phyloP scores from a whole-genome alignment of 2,888 invertebrate species.

The Meghimatium bilineatum region DNA sequence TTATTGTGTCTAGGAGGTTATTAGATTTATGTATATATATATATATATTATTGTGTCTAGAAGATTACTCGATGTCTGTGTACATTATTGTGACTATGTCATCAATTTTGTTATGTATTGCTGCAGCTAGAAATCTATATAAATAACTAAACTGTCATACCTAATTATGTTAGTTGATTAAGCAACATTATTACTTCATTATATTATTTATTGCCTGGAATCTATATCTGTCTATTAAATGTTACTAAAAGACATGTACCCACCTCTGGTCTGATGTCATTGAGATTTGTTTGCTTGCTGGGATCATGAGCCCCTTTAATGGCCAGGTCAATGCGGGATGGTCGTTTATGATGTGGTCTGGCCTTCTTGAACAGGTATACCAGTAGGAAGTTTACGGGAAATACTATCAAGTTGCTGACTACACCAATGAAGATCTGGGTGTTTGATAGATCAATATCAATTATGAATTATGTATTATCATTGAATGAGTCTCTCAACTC shows the following conservation, averaged over 20 bases:
- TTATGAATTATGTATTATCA: neutral
- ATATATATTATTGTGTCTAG: too few relatives aligned
- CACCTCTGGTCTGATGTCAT: constrained; percentile 54
- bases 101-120: too few relatives aligned
- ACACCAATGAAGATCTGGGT: constrained; percentile 78
- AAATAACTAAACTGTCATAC: too few relatives aligned
- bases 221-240: too few relatives aligned
- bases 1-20: too few relatives aligned
- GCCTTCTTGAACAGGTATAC: constrained; percentile 78
- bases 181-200: too few relatives aligned
- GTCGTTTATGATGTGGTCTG: constrained; percentile 72
- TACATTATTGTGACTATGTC: too few relatives aligned
- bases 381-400: constrained; percentile 78
- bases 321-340: constrained; percentile 72
- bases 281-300: constrained; percentile 46
- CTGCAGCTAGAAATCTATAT: too few relatives aligned
- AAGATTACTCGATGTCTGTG: too few relatives aligned
- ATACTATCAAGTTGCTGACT: constrained; percentile 77
- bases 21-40: too few relatives aligned
- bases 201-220: too few relatives aligned
- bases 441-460: neutral
- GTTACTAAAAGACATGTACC: neutral
- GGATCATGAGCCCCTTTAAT: constrained; percentile 56
- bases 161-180: too few relatives aligned
- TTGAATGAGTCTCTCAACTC: neutral